Evolutionary conservation across 2,888 invertebrate genomes (phyloP), one percentile per base, ranked within the genome.

Genomic region (Drosophila borborema): DNA sequence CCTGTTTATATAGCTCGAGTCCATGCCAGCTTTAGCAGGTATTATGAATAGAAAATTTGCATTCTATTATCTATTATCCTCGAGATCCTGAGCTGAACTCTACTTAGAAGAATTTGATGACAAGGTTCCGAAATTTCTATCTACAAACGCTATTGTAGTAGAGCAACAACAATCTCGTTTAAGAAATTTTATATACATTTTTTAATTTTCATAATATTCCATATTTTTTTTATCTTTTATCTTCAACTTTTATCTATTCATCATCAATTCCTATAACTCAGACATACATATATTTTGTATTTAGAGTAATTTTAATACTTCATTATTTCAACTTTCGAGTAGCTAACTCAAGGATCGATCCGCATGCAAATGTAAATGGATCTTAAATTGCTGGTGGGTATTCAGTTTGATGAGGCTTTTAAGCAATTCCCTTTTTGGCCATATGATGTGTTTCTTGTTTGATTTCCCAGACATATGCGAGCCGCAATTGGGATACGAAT

Each of bases 361-460:
- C 43, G 20, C 31, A 34, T 18, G 28, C 12, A 45, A 23, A 45
- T n/a, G 43, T 61, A 6, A 61, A 18, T 51, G 14, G 9, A 51
- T 46, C 20, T 40, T 12, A 10, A 43, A 43, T 20, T 34, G 23
- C 23, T 58, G 45, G 34, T 34, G 14, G 14, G 18, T 56, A n/a
- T 56, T 41, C 31, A 31, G 16, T 2, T 9, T 48, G 20, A 38
- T 7, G 43, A 8, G 23, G 18, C 46, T 34, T 34, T 48, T 34
- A 43, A 28, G 18, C 49, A 28, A 63, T 63, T 18, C 64, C 41
- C 6, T 31, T 63, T 64, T 63, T 63, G 36, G 49, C 63, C 63
- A 49, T 9, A 18, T 51, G 41, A 34, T 48, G 45, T 34, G 49
- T 62, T n/a, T 49, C 12, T 28, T 6, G 20, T 38, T 38, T 14